A percentile compares a stretch with the other conserved stretches of the same genome.
Conservation (phyloP, 2,888 invertebrate genomes). For the Patella caerulea region DNA sequence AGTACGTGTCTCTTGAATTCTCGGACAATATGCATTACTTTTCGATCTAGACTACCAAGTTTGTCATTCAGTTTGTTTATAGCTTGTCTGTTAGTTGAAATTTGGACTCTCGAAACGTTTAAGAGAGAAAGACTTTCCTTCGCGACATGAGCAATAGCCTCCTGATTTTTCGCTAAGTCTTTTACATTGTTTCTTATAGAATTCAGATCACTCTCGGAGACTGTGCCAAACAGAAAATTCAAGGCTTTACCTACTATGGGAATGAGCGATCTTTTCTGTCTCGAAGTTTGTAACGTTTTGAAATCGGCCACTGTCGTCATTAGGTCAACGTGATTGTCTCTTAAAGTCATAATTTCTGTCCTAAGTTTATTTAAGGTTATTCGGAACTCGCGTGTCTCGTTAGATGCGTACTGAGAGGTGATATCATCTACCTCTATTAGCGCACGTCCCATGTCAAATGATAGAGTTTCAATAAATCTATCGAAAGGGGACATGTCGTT, state of each 20-base stretch:
- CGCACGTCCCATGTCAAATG: background rate
- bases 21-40: too few species aligned
- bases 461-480: background rate
- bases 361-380: background rate
- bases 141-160: background rate
- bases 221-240: background rate
- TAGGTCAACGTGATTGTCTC: background rate
- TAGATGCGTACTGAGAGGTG: background rate
- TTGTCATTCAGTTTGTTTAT: background rate
- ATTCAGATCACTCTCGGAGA: background rate
- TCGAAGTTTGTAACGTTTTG: conserved; percentile 1
- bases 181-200: too few species aligned
- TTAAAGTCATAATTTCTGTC: background rate
- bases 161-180: too few species aligned
- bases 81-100: background rate
- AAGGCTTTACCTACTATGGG: conserved; percentile 3
- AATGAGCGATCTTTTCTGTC: conserved; percentile 3
- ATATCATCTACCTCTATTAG: background rate
- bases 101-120: conserved; percentile 9
- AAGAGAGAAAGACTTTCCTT: background rate
- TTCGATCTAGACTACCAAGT: too few species aligned
- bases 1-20: background rate
- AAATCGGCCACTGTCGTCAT: background rate
- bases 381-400: background rate
- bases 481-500: background rate